Evolutionary conservation across 2,113 vertebrate genomes (phyloP).

Genomic region (Actenoides lindsayi): DNA sequence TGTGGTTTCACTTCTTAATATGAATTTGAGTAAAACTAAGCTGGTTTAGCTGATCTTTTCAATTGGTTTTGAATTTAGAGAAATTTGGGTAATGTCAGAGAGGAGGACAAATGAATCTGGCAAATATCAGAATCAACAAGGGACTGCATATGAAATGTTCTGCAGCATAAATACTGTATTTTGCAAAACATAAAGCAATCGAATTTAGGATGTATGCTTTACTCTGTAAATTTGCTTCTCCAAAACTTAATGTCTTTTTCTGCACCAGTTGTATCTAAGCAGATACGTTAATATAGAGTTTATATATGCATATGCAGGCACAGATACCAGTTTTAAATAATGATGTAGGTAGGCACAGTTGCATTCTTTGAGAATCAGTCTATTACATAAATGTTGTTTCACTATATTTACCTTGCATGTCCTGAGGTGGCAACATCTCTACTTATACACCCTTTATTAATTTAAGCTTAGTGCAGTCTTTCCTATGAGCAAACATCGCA

Average conservation of each 20-base stretch:
- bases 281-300: not conserved
- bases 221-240: not conserved
- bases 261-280: not conserved
- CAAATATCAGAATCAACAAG: not conserved
- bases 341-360: not conserved
- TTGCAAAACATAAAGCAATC: not conserved
- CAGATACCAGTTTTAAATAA: not conserved
- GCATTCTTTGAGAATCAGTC: not conserved
- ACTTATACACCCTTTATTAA: not conserved
- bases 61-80: not conserved
- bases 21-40: not conserved
- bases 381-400: not conserved
- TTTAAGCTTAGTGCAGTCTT: not conserved
- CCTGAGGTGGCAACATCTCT: not conserved
- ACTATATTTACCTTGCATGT: not conserved
- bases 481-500: not conserved
- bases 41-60: not conserved
- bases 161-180: not conserved
- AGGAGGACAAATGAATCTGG: not conserved
- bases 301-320: not conserved
- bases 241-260: not conserved
- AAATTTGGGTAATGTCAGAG: not conserved
- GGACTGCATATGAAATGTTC: not conserved
- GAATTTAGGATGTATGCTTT: not conserved
- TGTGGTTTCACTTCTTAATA: not conserved